Conservation (phyloP, 2,113 vertebrate genomes). For the Chloebia gouldiae region DNA sequence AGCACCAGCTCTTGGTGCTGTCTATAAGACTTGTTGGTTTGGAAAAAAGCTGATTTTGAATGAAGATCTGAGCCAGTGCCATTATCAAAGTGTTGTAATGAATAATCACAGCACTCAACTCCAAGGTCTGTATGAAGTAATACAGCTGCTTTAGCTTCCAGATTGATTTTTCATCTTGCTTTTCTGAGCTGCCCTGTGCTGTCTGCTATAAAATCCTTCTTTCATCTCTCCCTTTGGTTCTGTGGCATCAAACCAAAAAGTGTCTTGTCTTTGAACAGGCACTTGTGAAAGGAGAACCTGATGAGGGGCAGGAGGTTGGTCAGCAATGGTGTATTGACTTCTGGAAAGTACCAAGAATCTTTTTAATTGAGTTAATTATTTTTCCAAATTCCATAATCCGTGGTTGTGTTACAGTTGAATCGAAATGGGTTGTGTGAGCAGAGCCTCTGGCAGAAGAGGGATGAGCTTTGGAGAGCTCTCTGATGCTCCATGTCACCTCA, state of each 20-base stretch:
- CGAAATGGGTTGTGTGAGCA: not conserved
- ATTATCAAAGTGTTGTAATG: not conserved
- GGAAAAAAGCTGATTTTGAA: not conserved
- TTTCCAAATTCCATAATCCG: fast-evolving
- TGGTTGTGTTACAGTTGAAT: not conserved
- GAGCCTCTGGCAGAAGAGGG: not conserved
- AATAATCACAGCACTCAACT: not conserved
- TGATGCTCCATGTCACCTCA: not conserved
- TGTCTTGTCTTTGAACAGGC: not conserved
- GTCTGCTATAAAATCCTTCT: not conserved
- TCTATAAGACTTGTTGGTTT: not conserved
- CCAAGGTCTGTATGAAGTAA: not conserved
- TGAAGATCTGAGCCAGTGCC: not conserved
- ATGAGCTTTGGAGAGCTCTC: not conserved
- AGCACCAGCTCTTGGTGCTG: not conserved
- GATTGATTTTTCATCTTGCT: not conserved
- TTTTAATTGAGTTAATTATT: not conserved
- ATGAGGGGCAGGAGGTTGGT: not conserved
- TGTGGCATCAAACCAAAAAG: not conserved
- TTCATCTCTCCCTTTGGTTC: not conserved
- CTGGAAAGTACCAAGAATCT: not conserved
- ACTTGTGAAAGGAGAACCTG: not conserved
- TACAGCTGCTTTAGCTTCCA: not conserved
- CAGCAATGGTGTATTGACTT: not conserved
- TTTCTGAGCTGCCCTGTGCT: not conserved